phyloP scores from a whole-genome alignment of 2,888 invertebrate genomes.

The Oxyscelio sp. region DNA sequence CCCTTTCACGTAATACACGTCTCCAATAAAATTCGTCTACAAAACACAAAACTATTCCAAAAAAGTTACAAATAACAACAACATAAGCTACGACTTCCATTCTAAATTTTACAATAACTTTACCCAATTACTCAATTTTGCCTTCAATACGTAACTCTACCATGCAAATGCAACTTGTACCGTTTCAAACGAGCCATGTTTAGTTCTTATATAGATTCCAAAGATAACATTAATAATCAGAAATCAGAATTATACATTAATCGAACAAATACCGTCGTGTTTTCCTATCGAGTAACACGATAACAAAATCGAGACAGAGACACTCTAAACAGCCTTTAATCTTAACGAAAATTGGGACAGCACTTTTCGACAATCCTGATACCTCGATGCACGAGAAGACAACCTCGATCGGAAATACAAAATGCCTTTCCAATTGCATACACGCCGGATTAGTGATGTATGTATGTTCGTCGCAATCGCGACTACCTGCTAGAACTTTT shows the following conservation, averaged over 20 bases:
- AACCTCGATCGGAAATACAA: slow-evolving; percentile 38
- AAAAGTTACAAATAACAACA: too few relatives aligned
- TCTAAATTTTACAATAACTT: too few relatives aligned
- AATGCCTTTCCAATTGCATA: slow-evolving; percentile 68
- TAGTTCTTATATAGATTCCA: too few relatives aligned
- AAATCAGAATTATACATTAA: not conserved
- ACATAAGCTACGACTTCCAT: too few relatives aligned
- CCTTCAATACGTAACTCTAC: too few relatives aligned
- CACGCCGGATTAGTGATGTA: slow-evolving; percentile 67
- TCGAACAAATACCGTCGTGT: not conserved
- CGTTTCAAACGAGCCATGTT: too few relatives aligned
- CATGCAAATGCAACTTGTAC: too few relatives aligned
- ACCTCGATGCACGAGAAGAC: slow-evolving; percentile 20
- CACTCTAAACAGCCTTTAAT: not conserved
- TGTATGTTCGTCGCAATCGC: slow-evolving; percentile 55
- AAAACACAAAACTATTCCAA: too few relatives aligned
- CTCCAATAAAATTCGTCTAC: too few relatives aligned
- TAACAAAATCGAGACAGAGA: not conserved
- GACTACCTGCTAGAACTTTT: slow-evolving; percentile 68
- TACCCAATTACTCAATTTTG: too few relatives aligned
- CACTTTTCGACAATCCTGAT: slow-evolving; percentile 11
- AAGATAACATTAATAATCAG: not conserved
- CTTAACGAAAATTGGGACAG: slow-evolving; percentile 21
- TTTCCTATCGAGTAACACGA: not conserved
- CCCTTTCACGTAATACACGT: too few relatives aligned